Evolutionary conservation across 2,888 invertebrate genomes (phyloP).

Genomic region (Leucophenga maculata): DNA sequence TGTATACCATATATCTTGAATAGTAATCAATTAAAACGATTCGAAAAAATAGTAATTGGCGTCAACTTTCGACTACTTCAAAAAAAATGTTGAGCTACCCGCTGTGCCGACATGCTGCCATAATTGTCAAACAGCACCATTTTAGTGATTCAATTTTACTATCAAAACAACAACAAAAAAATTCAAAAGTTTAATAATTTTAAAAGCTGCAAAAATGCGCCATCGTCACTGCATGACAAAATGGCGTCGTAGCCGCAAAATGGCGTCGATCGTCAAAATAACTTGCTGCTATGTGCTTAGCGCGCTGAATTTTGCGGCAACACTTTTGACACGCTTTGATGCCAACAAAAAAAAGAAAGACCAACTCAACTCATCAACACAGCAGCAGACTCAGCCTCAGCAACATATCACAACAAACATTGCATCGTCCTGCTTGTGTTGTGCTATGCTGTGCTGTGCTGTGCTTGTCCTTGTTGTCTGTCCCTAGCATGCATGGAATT

Average conservation of each 20-base stretch:
- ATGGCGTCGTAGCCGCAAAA: constrained; percentile 9
- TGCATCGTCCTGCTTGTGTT: background rate
- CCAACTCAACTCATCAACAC: too few species aligned
- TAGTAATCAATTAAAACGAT: too few species aligned
- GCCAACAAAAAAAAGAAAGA: background rate
- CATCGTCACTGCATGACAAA: background rate
- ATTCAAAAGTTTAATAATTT: background rate
- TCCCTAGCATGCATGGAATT: background rate
- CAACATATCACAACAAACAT: too few species aligned
- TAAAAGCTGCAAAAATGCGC: background rate
- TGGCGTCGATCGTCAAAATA: constrained; percentile 9
- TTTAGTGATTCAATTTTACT: too few species aligned
- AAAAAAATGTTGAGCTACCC: too few species aligned
- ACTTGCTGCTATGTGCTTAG: background rate
- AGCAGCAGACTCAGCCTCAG: too few species aligned
- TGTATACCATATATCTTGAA: too few species aligned
- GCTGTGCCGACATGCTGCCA: too few species aligned
- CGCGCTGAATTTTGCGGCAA: constrained; percentile 16
- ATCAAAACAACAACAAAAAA: background rate
- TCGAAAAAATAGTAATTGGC: too few species aligned
- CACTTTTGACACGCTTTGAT: constrained; percentile 5
- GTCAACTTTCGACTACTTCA: too few species aligned
- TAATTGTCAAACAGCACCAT: too few species aligned
- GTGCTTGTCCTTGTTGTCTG: background rate
- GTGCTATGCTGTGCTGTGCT: background rate